Evolutionary conservation across 2,113 vertebrate genomes (phyloP).

Genomic region (Eulacestoma nigropectus): DNA sequence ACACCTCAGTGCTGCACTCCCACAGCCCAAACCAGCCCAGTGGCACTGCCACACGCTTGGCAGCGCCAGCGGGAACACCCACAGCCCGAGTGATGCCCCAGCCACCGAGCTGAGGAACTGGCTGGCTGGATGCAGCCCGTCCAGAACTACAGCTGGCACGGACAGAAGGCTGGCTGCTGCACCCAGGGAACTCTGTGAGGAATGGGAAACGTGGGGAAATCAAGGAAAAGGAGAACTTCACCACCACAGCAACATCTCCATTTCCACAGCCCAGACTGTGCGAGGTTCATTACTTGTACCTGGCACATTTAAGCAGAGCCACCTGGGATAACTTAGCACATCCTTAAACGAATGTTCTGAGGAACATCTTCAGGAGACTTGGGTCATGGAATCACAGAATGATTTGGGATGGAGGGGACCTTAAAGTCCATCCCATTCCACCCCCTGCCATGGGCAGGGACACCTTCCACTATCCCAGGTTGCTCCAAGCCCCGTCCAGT

Average conservation of each 20-base stretch:
- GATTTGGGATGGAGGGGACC: background rate
- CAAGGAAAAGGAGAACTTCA: background rate
- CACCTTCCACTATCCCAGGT: accelerated
- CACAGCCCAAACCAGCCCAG: constrained; percentile 9
- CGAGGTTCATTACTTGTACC: background rate
- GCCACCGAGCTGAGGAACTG: background rate
- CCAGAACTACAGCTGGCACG: background rate
- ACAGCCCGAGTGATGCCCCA: background rate
- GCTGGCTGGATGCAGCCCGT: background rate
- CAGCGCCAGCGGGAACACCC: background rate
- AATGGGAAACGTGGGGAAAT: background rate
- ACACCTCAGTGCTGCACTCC: background rate
- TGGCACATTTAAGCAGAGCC: background rate
- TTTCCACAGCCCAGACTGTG: background rate
- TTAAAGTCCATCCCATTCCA: background rate
- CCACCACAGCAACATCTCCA: background rate
- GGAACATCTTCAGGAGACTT: background rate
- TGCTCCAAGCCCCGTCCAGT: accelerated
- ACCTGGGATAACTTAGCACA: background rate
- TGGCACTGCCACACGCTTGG: background rate
- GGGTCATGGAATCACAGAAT: background rate
- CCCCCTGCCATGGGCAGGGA: background rate
- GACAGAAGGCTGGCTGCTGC: background rate
- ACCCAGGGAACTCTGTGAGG: background rate
- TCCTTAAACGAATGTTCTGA: background rate